Conservation (phyloP, 2,113 vertebrate species). For the Actinemys pallida region DNA sequence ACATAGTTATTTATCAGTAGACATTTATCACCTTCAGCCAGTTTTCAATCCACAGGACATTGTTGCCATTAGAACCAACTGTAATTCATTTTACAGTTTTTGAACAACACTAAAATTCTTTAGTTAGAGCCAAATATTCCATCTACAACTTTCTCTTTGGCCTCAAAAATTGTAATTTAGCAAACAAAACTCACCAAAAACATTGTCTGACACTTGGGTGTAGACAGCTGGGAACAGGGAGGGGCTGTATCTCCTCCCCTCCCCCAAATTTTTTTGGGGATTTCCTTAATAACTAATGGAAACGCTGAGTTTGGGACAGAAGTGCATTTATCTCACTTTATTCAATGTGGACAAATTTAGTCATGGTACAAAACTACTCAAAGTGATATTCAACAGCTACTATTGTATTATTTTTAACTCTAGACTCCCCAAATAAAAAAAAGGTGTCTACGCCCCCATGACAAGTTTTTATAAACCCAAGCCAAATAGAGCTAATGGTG, state of each 20-base stretch:
- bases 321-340: neutral
- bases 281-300: neutral
- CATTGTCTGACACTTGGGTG: neutral
- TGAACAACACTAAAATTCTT: neutral
- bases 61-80: slow-evolving; percentile 3
- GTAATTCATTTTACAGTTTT: neutral
- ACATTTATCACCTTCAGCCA: slow-evolving; percentile 4
- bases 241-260: too few species aligned
- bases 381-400: neutral
- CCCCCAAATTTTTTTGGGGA: neutral
- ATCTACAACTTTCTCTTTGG: neutral
- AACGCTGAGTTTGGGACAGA: neutral
- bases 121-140: neutral
- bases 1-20: neutral
- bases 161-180: neutral
- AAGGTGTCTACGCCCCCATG: neutral
- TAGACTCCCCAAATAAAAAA: neutral
- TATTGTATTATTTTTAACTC: neutral
- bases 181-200: neutral
- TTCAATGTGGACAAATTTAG: neutral
- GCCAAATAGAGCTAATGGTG: neutral
- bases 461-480: neutral
- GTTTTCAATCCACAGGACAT: neutral
- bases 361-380: neutral
- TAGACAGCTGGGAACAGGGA: neutral